These are phyloP conservation scores for Drosophila pegasa DNA, from an alignment of 2,888 invertebrate species.

Conservation along the genomic window DNA sequence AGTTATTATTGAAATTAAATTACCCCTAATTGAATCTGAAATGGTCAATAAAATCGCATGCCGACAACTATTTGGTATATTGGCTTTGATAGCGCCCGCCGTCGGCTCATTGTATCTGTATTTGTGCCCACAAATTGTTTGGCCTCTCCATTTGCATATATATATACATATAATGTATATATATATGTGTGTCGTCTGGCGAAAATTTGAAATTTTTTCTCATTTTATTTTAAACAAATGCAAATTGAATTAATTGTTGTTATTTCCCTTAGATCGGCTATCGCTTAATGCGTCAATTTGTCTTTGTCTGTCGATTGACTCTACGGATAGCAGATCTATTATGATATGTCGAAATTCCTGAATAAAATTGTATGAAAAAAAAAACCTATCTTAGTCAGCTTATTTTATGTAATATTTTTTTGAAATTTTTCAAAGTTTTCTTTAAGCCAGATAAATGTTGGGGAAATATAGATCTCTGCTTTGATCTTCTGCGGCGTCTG, in stretches of 20 bases:
- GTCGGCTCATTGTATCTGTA: conserved; percentile 28
- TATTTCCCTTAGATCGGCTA: conserved; percentile 67
- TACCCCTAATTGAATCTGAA: conserved; percentile 79
- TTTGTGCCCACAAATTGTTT: conserved; percentile 44
- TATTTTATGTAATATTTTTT: neutral
- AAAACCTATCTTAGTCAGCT: neutral
- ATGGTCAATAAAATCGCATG: conserved; percentile 80
- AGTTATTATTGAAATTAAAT: conserved; percentile 81
- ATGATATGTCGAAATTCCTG: conserved; percentile 45
- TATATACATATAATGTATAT: neutral
- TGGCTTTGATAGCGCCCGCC: conserved; percentile 60
- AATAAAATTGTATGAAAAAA: neutral
- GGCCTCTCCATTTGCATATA: conserved; percentile 65
- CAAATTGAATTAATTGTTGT: conserved; percentile 74
- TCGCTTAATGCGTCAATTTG: conserved; percentile 73
- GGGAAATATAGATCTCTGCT: no score
- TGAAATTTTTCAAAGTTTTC: neutral
- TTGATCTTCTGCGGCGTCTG: neutral
- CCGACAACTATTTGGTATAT: conserved; percentile 70
- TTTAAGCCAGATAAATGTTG: neutral
- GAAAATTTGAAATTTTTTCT: conserved; percentile 37
- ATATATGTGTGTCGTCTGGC: conserved; percentile 27
- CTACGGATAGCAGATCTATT: conserved; percentile 47
- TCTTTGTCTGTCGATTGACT: conserved; percentile 59
- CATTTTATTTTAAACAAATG: conserved; percentile 63